phyloP scores from a whole-genome alignment of 2,797 vertebrate species.

The Protonibea diacanthus region DNA sequence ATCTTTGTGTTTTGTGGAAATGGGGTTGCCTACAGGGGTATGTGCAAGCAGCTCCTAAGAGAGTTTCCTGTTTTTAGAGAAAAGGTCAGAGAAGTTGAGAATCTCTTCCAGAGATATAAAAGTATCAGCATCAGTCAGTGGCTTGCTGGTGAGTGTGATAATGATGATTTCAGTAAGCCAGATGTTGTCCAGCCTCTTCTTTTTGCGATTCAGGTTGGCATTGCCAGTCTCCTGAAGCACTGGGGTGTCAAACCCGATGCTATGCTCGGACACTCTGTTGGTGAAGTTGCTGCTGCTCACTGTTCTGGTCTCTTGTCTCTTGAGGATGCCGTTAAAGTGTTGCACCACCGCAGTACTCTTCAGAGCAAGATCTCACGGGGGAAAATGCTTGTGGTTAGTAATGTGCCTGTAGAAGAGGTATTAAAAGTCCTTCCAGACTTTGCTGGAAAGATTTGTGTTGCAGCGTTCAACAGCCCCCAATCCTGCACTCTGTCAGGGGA shows the following conservation, averaged over 20 bases:
- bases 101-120: constrained; percentile 79
- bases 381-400: constrained; percentile 92
- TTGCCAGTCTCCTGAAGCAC: constrained; percentile 83
- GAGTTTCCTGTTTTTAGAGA: constrained; percentile 85
- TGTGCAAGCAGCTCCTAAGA: constrained; percentile 86
- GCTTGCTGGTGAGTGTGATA: constrained; percentile 68
- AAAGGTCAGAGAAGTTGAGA: constrained; percentile 87
- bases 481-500: constrained; percentile 90
- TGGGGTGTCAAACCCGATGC: constrained; percentile 88
- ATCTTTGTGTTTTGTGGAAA: constrained; percentile 93
- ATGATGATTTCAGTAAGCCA: constrained; percentile 79
- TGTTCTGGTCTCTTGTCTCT: constrained; percentile 91
- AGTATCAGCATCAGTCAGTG: constrained; percentile 75
- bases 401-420: constrained; percentile 84
- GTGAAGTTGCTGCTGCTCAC: constrained; percentile 90
- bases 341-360: constrained; percentile 86
- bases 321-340: constrained; percentile 89
- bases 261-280: constrained; percentile 88
- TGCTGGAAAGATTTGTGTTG: constrained; percentile 83
- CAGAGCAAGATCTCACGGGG: constrained; percentile 87
- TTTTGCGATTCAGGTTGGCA: constrained; percentile 89
- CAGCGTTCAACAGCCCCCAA: constrained; percentile 88
- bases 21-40: constrained; percentile 84
- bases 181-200: constrained; percentile 88
- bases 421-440: constrained; percentile 73